A percentile compares a stretch with the other conserved stretches of the same genome.
phyloP scores from a whole-genome alignment of 1,140 invertebrate species.

The Mizuhopecten yessoensis region DNA sequence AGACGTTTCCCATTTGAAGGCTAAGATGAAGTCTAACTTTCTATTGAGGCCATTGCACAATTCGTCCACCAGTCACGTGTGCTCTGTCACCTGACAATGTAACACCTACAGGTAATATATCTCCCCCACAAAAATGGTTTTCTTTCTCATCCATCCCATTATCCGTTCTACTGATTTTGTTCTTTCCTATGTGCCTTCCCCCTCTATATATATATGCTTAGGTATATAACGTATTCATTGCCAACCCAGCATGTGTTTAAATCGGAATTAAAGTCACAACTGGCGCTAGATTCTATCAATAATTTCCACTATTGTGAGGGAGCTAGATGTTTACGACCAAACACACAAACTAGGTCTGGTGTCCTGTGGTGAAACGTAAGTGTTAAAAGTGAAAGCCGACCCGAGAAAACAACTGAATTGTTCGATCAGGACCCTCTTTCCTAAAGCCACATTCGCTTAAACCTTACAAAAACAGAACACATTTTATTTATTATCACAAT shows the following conservation, averaged over 20 bases:
- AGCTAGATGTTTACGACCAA: not conserved
- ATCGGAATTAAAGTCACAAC: not conserved
- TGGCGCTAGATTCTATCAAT: slow-evolving; percentile 30
- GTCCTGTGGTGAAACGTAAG: not conserved
- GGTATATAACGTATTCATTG: slow-evolving; percentile 11
- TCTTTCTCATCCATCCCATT: not conserved
- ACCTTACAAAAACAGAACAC: not conserved
- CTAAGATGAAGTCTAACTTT: not conserved
- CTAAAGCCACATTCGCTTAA: not conserved
- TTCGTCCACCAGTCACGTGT: slow-evolving; percentile 13
- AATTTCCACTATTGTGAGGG: not conserved
- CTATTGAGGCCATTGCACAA: not conserved
- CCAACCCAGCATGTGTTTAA: not conserved
- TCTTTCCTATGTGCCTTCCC: not conserved
- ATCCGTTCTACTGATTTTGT: not conserved
- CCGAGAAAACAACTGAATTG: too few relatives aligned
- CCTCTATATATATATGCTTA: too few relatives aligned
- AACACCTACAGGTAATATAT: slow-evolving; percentile 29
- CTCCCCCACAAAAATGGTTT: not conserved
- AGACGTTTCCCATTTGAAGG: slow-evolving; percentile 20
- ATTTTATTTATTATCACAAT: not conserved
- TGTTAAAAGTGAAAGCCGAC: not conserved
- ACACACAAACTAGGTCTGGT: not conserved
- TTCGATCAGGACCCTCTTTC: not conserved
- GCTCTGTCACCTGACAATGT: not conserved